phyloP scores from a whole-genome alignment of 2,888 invertebrate species.

The Folsomia candida region DNA sequence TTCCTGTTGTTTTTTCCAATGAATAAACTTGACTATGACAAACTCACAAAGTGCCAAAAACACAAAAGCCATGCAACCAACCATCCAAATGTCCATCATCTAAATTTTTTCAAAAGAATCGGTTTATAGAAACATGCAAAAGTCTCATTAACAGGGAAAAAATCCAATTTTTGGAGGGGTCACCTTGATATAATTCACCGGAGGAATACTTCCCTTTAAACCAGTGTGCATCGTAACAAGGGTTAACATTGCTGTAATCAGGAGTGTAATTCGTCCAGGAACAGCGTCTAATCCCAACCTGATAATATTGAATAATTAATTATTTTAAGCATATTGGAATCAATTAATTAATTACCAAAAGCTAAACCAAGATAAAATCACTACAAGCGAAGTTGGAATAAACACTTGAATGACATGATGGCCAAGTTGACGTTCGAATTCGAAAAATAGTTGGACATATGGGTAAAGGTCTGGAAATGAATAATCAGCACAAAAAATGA shows the following conservation, averaged over 20 bases:
- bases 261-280: slow-evolving; percentile 74
- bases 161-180: too few relatives aligned
- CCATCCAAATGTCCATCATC: slow-evolving; percentile 66
- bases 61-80: slow-evolving; percentile 82
- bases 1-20: slow-evolving; percentile 61
- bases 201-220: slow-evolving; percentile 75
- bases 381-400: slow-evolving; percentile 77
- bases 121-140: background rate
- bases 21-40: slow-evolving; percentile 76
- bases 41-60: slow-evolving; percentile 80
- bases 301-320: too few relatives aligned
- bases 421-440: slow-evolving; percentile 78
- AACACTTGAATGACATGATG: slow-evolving; percentile 82
- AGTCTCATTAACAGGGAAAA: background rate
- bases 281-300: slow-evolving; percentile 78
- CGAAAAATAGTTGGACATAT: slow-evolving; percentile 71
- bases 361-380: slow-evolving; percentile 82
- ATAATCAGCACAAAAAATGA: too few relatives aligned
- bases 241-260: slow-evolving; percentile 80
- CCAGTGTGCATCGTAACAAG: slow-evolving; percentile 84
- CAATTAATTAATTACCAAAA: too few relatives aligned
- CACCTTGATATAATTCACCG: slow-evolving; percentile 82
- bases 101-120: slow-evolving; percentile 52
- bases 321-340: too few relatives aligned
- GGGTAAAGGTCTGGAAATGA: slow-evolving; percentile 71